Evolutionary conservation across 2,113 vertebrate species (phyloP).

Genomic region (Rhineura floridana): DNA sequence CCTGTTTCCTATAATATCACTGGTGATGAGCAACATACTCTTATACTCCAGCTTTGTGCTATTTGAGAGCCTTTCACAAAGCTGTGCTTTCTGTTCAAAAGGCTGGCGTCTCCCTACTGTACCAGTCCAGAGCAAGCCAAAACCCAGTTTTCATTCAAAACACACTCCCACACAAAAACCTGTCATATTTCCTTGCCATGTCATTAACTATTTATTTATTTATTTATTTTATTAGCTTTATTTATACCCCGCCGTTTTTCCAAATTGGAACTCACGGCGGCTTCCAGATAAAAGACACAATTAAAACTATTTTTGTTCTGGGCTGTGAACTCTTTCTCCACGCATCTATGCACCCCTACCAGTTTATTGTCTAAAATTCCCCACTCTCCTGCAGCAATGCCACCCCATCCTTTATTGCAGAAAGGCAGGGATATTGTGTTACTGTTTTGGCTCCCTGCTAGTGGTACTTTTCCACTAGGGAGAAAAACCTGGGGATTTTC

Average conservation of each 20-base stretch:
- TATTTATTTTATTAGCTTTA: no score
- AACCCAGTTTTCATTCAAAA: background rate
- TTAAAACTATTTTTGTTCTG: background rate
- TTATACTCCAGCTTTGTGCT: background rate
- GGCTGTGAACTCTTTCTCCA: background rate
- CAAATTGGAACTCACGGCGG: no score
- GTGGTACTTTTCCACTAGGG: background rate
- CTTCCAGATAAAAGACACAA: no score
- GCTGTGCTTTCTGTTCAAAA: background rate
- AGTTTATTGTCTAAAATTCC: background rate
- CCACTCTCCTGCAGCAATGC: no score
- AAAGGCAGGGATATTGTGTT: background rate
- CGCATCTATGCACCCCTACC: background rate
- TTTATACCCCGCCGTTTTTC: no score
- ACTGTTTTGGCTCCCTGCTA: background rate
- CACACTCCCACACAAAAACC: background rate
- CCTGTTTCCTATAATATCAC: background rate
- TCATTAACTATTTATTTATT: background rate
- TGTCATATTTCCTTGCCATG: background rate
- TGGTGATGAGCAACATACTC: background rate
- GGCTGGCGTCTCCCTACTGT: background rate
- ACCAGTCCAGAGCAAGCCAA: background rate
- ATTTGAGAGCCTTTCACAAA: background rate
- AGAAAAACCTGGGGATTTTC: background rate
- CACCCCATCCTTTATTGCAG: no score